Evolutionary conservation across 2,888 invertebrate genomes (phyloP), one percentile per base, ranked within the genome.

Genomic region (Antheraea yamamai): DNA sequence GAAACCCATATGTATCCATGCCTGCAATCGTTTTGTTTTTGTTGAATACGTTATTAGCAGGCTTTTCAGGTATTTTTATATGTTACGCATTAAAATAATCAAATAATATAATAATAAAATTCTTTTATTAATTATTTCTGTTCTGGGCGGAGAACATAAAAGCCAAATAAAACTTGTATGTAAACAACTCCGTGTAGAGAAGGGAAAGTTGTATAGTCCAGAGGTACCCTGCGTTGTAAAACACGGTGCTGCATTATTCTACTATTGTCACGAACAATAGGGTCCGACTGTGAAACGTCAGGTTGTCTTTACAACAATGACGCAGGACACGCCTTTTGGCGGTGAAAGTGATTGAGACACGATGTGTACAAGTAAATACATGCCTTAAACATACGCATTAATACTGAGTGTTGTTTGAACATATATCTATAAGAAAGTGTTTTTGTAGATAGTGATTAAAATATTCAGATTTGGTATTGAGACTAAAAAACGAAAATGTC

Each of bases 241-340:
- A 86, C 86, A 84, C 81, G 82, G 80, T 81, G 83, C 86, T 84
- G 85, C 84, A 84, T 86, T 87, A 88, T 84, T 82, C 81, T 79
- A 70, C 68, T 78, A 88, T 91, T 89, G 90, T 91, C 80, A 81
- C 78, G 83, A 87, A 89, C 89, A 89, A 91, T 89, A 82, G 82
- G 81, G 84, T 83, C 81, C 81, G 79, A 76, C 81, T 79, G 81
- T 78, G 68, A 75, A 77, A 75, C 85, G 71, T 47, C 58, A 85
- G 82, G 83, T 81, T 83, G 83, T 79, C 83, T 72, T 74, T 70
- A 77, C 74, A 75, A 78, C 78, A 81, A 80, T 82, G 80, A 83
- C 68, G 47, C 70, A 74, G 79, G 81, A 82, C 83, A 79, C 81
- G 83, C 81, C 81, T 81, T 58, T 72, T 64, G 78, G 75, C 64